phyloP scores from a whole-genome alignment of 2,888 invertebrate genomes.

The Bombylius discolor region DNA sequence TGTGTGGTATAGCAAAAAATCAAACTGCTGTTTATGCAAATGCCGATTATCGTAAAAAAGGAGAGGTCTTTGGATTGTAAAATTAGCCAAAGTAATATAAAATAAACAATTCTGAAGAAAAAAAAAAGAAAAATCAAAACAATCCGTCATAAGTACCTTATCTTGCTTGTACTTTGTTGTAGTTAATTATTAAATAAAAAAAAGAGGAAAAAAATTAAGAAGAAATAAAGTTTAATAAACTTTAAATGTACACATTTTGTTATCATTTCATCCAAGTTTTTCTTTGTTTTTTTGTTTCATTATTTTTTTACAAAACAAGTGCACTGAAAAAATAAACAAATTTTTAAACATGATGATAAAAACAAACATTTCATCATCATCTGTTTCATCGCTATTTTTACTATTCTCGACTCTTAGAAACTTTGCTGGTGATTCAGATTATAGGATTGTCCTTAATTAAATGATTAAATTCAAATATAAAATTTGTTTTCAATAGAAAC shows the following conservation, averaged over 20 bases:
- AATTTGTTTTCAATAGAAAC: no score
- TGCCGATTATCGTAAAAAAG: conserved; percentile 69
- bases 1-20: conserved; percentile 53
- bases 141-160: neutral
- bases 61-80: conserved; percentile 60
- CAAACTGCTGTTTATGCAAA: conserved; percentile 56
- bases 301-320: no score
- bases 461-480: no score
- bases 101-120: neutral
- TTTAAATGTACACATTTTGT: neutral
- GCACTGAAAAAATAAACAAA: no score
- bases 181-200: neutral
- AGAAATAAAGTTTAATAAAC: neutral
- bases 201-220: neutral
- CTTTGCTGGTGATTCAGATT: no score
- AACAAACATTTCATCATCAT: no score
- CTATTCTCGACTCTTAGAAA: no score
- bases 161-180: neutral
- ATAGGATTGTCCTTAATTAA: no score
- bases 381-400: no score
- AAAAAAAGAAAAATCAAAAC: neutral
- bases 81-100: neutral
- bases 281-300: no score
- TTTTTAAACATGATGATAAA: no score
- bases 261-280: no score